phyloP scores from a whole-genome alignment of 2,888 invertebrate genomes.

The Agonum fuliginosum region DNA sequence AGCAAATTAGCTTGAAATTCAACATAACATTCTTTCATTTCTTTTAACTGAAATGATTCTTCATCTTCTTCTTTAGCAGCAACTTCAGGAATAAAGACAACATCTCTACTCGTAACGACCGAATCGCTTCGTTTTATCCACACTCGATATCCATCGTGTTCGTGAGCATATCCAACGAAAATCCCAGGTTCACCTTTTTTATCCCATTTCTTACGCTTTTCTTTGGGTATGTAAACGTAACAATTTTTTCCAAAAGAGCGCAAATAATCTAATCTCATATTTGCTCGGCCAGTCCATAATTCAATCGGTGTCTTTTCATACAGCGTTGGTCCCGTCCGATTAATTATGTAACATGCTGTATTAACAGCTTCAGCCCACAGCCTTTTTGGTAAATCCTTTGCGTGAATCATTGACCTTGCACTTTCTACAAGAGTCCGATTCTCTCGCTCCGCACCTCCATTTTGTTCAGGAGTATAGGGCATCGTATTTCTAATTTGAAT shows the following conservation, averaged over 20 bases:
- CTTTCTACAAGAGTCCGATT: neutral
- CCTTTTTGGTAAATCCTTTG: conserved; percentile 55
- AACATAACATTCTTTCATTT: neutral
- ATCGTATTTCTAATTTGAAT: neutral
- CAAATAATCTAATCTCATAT: neutral
- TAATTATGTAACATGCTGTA: conserved; percentile 54
- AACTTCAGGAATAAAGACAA: neutral
- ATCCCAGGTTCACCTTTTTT: neutral
- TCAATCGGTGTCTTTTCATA: neutral
- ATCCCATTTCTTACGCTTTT: neutral
- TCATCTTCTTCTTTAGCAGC: neutral
- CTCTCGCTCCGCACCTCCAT: neutral
- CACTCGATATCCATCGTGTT: neutral
- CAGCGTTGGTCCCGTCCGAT: neutral
- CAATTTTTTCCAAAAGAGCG: neutral
- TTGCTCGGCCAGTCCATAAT: neutral
- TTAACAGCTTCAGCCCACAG: conserved; percentile 64
- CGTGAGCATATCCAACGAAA: neutral
- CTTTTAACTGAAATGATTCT: neutral
- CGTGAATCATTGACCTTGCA: conserved; percentile 59
- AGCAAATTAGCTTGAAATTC: neutral
- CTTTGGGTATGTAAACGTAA: neutral
- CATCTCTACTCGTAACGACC: neutral
- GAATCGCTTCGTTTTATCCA: neutral
- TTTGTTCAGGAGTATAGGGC: neutral